Evolutionary conservation across 1,140 invertebrate genomes (phyloP), one percentile per base, ranked within the genome.

Genomic region (Helicorthomorpha holstii): DNA sequence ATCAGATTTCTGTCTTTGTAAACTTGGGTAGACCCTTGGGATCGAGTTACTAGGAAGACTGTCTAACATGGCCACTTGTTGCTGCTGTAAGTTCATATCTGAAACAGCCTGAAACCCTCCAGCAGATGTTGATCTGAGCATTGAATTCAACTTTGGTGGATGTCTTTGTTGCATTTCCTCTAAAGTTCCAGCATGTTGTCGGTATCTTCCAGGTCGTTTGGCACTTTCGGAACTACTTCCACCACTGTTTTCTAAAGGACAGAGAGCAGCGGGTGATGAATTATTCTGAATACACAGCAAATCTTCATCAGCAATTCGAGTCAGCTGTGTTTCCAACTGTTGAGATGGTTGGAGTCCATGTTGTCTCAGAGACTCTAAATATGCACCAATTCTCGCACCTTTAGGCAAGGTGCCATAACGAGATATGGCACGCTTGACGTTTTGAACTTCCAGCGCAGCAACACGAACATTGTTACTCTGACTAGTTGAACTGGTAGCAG

Each of bases 341-440:
- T 34, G 29, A 7, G 29, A 16, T 34, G 73, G 63, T 56, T 70
- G 61, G n/a, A 67, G 73, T n/a, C 80, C 81, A 61, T 78, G 83
- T 58, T 85, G 82, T 29, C 85, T 74, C 53, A 96, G 67, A 0
- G 90, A 95, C 62, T 95, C 91, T 16, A 98, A 69, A 66, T 92
- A 98, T 0, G 91, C 91, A 12, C 91, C 91, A 58, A 96, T 96
- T 27, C 92, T 75, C 14, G 89, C 87, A 46, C 86, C 89, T 70
- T 97, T 98, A 0, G 93, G 93, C 53, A 92, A 64, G 12, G 94
- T 97, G 3, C 93, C 93, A 65, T 95, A 97, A n/a, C 89, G 77
- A 69, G 90, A 94, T 51, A 95, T 94, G 3, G 90, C 90, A 57
- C 88, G 80, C 62, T 92, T 87, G 50, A 97, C 90, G 74, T 96